These are phyloP conservation scores for Manis crassicaudata DNA, from an alignment of 2,797 vertebrate species.

Conservation along the genomic window DNA sequence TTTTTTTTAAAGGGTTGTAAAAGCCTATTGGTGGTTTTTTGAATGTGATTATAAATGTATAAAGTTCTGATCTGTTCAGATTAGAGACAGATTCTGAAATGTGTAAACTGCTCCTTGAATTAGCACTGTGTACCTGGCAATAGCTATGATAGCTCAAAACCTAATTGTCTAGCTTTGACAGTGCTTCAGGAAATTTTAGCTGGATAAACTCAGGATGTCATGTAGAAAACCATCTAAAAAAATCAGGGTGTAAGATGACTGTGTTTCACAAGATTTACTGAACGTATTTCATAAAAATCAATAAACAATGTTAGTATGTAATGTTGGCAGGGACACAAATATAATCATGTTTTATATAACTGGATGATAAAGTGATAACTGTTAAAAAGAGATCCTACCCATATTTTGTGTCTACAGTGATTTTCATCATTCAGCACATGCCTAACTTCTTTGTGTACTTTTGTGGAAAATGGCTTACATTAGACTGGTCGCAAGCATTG, in stretches of 20 bases:
- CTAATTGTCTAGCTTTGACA: conserved; percentile 21
- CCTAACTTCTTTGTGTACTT: conserved; percentile 35
- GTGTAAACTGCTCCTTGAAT: conserved; percentile 38
- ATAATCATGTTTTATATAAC: neutral
- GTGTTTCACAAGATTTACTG: neutral
- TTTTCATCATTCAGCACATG: conserved; percentile 9
- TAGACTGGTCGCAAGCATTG: conserved; percentile 5
- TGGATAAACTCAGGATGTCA: conserved; percentile 7
- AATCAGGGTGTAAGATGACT: neutral
- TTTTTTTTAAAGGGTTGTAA: neutral
- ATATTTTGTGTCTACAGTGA: neutral
- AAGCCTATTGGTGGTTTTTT: neutral
- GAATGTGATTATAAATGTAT: conserved; percentile 23
- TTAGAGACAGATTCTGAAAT: conserved; percentile 51
- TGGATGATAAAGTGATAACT: conserved; percentile 29
- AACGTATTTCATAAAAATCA: neutral
- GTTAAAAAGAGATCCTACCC: neutral
- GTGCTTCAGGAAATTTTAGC: neutral
- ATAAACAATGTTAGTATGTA: neutral
- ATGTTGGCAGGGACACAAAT: neutral
- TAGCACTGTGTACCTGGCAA: neutral
- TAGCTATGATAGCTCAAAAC: conserved; percentile 4
- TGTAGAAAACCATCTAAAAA: neutral
- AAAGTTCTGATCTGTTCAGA: neutral
- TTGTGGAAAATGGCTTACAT: conserved; percentile 14